Evolutionary conservation across 2,113 vertebrate species (phyloP).

Genomic region (Chelonoidis abingdonii): DNA sequence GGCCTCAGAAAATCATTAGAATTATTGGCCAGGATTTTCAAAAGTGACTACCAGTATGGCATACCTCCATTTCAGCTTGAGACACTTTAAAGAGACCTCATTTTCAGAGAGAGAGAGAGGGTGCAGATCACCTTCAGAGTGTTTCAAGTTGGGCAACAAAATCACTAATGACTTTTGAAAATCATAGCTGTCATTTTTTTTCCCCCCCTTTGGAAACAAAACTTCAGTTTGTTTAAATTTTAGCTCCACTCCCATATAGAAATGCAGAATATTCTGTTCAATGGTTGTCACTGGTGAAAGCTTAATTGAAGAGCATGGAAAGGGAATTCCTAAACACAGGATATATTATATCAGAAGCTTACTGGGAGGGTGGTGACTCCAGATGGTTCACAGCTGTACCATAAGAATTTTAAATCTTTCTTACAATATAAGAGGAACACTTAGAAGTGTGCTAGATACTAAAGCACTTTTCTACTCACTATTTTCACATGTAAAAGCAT

Average conservation of each 20-base stretch:
- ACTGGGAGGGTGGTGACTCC: background rate
- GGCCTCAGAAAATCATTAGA: background rate
- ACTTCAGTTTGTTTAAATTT: background rate
- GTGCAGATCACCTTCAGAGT: background rate
- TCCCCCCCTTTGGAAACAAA: background rate
- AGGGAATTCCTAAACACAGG: background rate
- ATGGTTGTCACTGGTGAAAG: background rate
- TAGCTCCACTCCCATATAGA: background rate
- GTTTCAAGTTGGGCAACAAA: background rate
- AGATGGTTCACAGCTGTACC: background rate
- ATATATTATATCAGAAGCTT: background rate
- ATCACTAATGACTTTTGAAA: background rate
- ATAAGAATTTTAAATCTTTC: background rate
- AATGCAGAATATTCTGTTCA: background rate
- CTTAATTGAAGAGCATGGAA: background rate
- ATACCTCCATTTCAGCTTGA: background rate
- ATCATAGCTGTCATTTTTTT: background rate
- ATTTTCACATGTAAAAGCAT: background rate
- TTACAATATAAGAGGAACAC: background rate
- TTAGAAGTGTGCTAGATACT: background rate
- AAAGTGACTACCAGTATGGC: background rate
- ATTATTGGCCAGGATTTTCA: background rate
- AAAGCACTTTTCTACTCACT: background rate
- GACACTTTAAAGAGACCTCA: background rate
- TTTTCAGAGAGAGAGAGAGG: background rate